These are phyloP conservation scores for Eulacestoma nigropectus DNA, from an alignment of 2,113 vertebrate genomes.

Conservation along the genomic window DNA sequence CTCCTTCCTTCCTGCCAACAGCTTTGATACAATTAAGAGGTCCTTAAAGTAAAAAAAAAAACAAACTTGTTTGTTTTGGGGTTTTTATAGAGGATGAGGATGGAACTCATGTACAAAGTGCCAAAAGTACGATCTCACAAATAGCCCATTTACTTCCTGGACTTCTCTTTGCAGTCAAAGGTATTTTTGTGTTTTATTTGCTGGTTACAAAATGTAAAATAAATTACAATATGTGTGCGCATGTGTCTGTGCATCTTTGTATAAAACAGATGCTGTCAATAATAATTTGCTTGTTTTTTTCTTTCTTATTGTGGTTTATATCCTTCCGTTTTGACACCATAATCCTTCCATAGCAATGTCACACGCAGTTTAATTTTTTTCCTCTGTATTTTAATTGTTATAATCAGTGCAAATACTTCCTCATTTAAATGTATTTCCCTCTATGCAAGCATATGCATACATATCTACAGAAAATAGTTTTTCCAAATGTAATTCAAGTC, in stretches of 20 bases:
- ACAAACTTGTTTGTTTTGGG: background rate
- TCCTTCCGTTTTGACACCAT: slow-evolving; percentile 25
- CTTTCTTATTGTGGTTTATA: background rate
- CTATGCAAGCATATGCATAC: background rate
- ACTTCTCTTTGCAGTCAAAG: background rate
- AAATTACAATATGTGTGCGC: background rate
- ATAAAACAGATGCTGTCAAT: background rate
- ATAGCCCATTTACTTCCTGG: background rate
- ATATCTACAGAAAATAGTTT: slow-evolving; percentile 6
- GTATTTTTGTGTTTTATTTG: background rate
- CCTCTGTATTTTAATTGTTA: slow-evolving; percentile 37
- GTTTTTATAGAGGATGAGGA: accelerated
- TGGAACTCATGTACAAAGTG: background rate
- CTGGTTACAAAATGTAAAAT: background rate
- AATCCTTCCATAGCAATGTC: background rate
- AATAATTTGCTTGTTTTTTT: background rate
- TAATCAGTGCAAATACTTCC: background rate
- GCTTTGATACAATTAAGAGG: background rate
- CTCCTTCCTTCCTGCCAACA: background rate
- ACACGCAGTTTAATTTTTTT: background rate
- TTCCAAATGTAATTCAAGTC: slow-evolving; percentile 1
- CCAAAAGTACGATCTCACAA: background rate
- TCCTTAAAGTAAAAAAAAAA: background rate
- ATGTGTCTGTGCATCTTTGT: background rate
- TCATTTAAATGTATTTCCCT: slow-evolving; percentile 22